A percentile compares a stretch with the other conserved stretches of the same genome.
Conservation (phyloP, 2,888 invertebrate species). For the Rhingia rostrata region DNA sequence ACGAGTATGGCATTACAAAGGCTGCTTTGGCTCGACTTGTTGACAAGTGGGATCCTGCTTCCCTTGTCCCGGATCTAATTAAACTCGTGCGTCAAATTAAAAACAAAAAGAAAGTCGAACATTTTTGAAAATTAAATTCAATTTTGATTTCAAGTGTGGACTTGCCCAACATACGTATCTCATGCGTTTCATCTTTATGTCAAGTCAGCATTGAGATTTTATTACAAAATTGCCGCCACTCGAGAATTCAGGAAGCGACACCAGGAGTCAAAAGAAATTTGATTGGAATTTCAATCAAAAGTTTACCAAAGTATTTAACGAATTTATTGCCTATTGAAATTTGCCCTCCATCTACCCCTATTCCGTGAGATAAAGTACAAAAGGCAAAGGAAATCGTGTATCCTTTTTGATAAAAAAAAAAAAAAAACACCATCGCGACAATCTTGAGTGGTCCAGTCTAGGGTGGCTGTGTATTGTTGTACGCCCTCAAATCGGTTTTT, state of each 20-base stretch:
- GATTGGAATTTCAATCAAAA: slow-evolving; percentile 73
- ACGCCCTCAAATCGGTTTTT: slow-evolving; percentile 34
- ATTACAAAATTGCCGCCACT: slow-evolving; percentile 7
- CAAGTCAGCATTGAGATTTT: slow-evolving; percentile 44
- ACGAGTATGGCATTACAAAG: slow-evolving; percentile 37
- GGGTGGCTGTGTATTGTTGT: slow-evolving; percentile 21
- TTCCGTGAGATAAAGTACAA: slow-evolving; percentile 17
- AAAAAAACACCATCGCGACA: slow-evolving; percentile 57
- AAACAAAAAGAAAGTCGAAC: slow-evolving; percentile 32
- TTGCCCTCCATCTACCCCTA: neutral
- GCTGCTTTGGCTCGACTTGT: slow-evolving; percentile 14
- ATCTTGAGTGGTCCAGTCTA: neutral
- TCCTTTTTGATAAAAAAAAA: slow-evolving; percentile 42
- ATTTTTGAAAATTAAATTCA: slow-evolving; percentile 52
- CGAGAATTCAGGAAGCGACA: neutral
- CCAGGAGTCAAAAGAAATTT: slow-evolving; percentile 55
- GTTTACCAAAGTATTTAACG: slow-evolving; percentile 67
- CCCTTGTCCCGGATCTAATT: slow-evolving; percentile 23
- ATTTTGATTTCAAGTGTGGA: slow-evolving; percentile 42
- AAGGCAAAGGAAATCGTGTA: slow-evolving; percentile 36
- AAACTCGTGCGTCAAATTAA: slow-evolving; percentile 27
- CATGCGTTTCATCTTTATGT: slow-evolving; percentile 43
- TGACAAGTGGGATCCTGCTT: slow-evolving; percentile 5
- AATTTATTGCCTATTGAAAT: slow-evolving; percentile 73
- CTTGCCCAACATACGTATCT: slow-evolving; percentile 18